Percentiles rank a stretch among this genome's conserved stretches.
phyloP scores from a whole-genome alignment of 2,113 vertebrate species.

The Ptyas mucosa region DNA sequence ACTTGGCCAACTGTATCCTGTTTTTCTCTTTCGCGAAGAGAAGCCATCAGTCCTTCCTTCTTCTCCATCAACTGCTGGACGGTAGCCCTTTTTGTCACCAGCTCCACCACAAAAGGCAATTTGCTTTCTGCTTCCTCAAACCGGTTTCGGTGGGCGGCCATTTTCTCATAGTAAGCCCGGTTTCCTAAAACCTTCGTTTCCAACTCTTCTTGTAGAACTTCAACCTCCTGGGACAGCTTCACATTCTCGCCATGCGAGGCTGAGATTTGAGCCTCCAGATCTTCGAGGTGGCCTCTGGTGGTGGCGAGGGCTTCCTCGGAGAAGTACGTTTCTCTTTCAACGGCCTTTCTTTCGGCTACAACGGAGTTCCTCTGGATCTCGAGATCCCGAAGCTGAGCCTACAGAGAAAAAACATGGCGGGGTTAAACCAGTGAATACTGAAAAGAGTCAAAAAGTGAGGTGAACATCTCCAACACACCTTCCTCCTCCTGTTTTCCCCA shows the following conservation, averaged over 20 bases:
- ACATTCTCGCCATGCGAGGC: conserved; percentile 64
- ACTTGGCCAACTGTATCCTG: conserved; percentile 49
- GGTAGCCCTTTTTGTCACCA: conserved; percentile 58
- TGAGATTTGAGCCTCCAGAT: conserved; percentile 64
- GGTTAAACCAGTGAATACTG: background rate
- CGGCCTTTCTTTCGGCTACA: conserved; percentile 60
- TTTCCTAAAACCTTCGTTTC: conserved; percentile 60
- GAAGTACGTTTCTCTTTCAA: conserved; percentile 64
- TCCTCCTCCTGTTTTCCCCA: background rate
- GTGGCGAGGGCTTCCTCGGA: conserved; percentile 64
- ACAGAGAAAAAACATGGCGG: conserved; percentile 49
- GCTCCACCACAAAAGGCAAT: conserved; percentile 67
- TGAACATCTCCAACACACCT: background rate
- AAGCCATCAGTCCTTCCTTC: conserved; percentile 62
- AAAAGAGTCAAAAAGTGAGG: background rate
- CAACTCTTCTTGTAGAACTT: conserved; percentile 65
- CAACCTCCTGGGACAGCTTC: conserved; percentile 60
- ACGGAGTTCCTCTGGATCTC: conserved; percentile 63
- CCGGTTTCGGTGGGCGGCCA: conserved; percentile 58
- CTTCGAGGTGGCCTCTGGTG: conserved; percentile 54
- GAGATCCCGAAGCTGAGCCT: conserved; percentile 67
- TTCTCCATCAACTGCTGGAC: conserved; percentile 61
- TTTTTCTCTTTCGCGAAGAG: conserved; percentile 64
- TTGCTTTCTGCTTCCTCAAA: conserved; percentile 63
- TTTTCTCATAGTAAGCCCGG: conserved; percentile 69